A percentile compares a stretch with the other conserved stretches of the same genome.
Conservation (phyloP, 2,797 vertebrate genomes). For the Trematomus bernacchii region DNA sequence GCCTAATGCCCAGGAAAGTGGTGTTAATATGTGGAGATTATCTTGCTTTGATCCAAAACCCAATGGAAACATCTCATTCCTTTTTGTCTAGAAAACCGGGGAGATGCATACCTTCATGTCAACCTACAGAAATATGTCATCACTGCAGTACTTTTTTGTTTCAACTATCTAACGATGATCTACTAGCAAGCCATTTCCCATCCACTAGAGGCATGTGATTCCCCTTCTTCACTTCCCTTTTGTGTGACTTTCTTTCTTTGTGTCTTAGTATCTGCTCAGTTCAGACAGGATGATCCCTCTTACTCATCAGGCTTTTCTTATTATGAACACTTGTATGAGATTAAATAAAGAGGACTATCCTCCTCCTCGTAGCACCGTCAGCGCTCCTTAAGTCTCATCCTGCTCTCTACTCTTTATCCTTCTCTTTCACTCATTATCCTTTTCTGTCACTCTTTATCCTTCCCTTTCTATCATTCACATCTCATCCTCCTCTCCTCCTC, state of each 20-base stretch:
- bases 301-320: conserved; percentile 50
- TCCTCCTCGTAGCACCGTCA: conserved; percentile 15
- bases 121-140: no score
- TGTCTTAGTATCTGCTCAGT: not conserved
- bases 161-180: no score
- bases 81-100: no score
- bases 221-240: not conserved
- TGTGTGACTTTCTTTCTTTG: not conserved
- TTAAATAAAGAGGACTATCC: conserved; percentile 48
- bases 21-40: no score
- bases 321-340: conserved; percentile 35
- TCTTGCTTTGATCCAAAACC: no score
- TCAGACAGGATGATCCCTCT: conserved; percentile 52
- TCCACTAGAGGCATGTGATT: no score
- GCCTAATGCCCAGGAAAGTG: no score
- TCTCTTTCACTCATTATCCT: not conserved
- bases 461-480: conserved; percentile 25
- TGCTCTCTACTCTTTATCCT: conserved; percentile 27
- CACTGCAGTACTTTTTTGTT: no score
- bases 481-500: conserved; percentile 41
- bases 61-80: no score
- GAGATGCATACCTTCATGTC: no score
- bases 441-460: no score
- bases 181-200: no score
- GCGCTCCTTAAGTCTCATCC: not conserved